A percentile compares a stretch with the other conserved stretches of the same genome.
phyloP scores from a whole-genome alignment of 2,113 vertebrate species.

The Eubucco bourcierii region DNA sequence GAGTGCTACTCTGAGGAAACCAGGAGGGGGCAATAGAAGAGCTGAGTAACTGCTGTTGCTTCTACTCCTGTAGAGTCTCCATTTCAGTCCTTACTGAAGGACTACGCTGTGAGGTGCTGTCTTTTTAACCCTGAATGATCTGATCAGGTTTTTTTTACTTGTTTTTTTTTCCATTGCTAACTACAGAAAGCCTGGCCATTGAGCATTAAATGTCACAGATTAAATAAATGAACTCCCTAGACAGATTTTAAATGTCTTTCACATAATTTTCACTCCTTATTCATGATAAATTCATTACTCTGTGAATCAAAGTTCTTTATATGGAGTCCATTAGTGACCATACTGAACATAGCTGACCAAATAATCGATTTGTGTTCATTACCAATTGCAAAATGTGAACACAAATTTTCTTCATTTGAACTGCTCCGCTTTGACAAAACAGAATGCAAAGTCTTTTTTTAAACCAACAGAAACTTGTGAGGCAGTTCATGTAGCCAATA shows the following conservation, averaged over 20 bases:
- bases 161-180: not conserved
- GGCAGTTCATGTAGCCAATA: not conserved
- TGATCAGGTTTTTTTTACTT: not conserved
- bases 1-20: not conserved
- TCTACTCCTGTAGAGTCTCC: not conserved
- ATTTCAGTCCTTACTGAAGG: not conserved
- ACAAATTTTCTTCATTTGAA: not conserved
- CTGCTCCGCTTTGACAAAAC: not conserved
- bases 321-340: not conserved
- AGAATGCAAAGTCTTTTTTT: not conserved
- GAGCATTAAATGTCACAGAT: not conserved
- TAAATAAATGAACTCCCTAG: not conserved
- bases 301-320: not conserved
- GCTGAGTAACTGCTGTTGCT: not conserved
- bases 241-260: not conserved
- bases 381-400: not conserved
- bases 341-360: not conserved
- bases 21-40: constrained; percentile 49
- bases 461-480: not conserved
- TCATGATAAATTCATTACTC: not conserved
- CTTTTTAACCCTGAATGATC: not conserved
- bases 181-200: not conserved
- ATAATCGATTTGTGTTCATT: not conserved
- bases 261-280: not conserved
- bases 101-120: not conserved